phyloP scores from a whole-genome alignment of 2,888 invertebrate species.

The Tenodera sinensis region DNA sequence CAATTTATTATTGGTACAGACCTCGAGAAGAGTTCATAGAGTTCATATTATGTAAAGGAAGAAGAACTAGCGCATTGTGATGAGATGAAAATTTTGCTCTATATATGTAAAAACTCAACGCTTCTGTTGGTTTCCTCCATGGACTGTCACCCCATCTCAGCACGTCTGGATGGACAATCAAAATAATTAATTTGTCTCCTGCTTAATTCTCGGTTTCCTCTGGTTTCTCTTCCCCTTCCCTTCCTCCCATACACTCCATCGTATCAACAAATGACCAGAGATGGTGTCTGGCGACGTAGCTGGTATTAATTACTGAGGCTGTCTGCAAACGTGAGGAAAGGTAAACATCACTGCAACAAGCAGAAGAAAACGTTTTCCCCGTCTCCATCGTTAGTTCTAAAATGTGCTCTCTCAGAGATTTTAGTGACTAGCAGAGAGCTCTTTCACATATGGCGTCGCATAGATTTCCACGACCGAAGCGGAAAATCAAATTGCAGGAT shows the following conservation, averaged over 20 bases:
- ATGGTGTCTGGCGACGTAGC: background rate
- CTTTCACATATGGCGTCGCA: background rate
- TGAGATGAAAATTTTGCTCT: background rate
- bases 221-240: background rate
- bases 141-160: slow-evolving; percentile 23
- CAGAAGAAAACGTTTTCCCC: background rate
- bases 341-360: background rate
- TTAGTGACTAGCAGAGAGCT: background rate
- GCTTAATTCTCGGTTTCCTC: background rate
- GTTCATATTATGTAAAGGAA: too few species aligned
- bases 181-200: slow-evolving; percentile 33
- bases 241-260: background rate
- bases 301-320: background rate
- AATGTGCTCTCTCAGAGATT: background rate
- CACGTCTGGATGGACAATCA: slow-evolving; percentile 28
- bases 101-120: background rate
- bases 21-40: too few species aligned
- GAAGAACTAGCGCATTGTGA: too few species aligned
- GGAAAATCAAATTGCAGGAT: background rate
- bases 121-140: background rate
- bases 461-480: background rate
- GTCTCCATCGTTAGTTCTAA: background rate
- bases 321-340: background rate
- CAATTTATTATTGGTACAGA: too few species aligned
- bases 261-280: background rate